A percentile compares a stretch with the other conserved stretches of the same genome.
phyloP scores from a whole-genome alignment of 1,140 invertebrate genomes.

The Philopotamus ludificatus region DNA sequence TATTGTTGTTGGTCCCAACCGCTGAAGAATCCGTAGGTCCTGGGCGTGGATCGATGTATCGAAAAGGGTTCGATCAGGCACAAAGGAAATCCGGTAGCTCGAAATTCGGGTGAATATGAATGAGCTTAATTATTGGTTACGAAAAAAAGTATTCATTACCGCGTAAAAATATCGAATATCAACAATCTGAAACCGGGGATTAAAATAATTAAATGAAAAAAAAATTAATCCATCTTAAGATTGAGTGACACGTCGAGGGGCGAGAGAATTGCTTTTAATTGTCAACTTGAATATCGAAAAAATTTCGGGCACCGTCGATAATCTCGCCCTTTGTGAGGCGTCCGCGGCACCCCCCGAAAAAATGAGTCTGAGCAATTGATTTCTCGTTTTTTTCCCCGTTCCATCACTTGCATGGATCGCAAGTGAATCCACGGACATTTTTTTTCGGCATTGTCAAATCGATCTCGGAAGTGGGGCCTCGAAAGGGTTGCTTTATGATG shows the following conservation, averaged over 20 bases:
- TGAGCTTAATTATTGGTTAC: conserved; percentile 35
- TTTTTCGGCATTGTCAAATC: conserved; percentile 33
- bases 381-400: conserved; percentile 11
- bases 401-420: not conserved
- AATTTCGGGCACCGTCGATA: conserved; percentile 12
- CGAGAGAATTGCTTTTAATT: not conserved
- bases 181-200: not conserved
- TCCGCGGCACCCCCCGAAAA: not conserved
- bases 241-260: not conserved
- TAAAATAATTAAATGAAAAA: not conserved
- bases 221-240: not conserved
- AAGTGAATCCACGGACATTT: conserved; percentile 20
- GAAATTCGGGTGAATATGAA: conserved; percentile 37
- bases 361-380: conserved; percentile 19
- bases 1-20: no score
- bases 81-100: conserved; percentile 39
- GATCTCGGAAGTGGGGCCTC: conserved; percentile 21
- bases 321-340: conserved; percentile 4
- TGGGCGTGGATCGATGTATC: conserved; percentile 36
- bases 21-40: conserved; percentile 23
- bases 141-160: not conserved
- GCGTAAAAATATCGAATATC: not conserved
- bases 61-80: conserved; percentile 36
- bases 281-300: not conserved
- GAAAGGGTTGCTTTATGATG: conserved; percentile 39